Evolutionary conservation across 2,113 vertebrate genomes (phyloP).

Genomic region (Eupsittula cactorum): DNA sequence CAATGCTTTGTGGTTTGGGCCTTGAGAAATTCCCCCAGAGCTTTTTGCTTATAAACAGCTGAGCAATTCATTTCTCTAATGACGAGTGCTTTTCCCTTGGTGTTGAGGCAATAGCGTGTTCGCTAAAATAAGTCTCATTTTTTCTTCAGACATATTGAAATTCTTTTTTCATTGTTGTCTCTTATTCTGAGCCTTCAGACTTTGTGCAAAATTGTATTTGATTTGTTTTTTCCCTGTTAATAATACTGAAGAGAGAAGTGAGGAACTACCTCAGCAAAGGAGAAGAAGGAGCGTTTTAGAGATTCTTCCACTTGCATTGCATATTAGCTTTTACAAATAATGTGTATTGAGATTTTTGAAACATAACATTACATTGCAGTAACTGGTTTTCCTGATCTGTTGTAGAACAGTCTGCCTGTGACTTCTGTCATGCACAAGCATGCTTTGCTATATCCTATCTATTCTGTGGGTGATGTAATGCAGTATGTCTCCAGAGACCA

Average conservation of each 20-base stretch:
- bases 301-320: neutral
- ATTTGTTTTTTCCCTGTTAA: neutral
- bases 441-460: neutral
- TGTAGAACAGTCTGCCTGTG: neutral
- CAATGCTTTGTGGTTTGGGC: constrained; percentile 77
- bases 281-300: neutral
- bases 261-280: neutral
- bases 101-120: constrained; percentile 72
- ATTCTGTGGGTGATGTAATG: fast-evolving
- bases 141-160: constrained; percentile 65
- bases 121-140: constrained; percentile 75
- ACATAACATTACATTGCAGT: neutral
- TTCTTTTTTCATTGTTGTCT: constrained; percentile 48
- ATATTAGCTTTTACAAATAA: neutral
- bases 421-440: fast-evolving
- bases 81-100: constrained; percentile 73
- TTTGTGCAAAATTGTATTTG: neutral
- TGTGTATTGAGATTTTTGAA: neutral
- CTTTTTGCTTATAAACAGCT: constrained; percentile 81
- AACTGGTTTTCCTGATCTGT: neutral
- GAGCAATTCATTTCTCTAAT: constrained; percentile 81
- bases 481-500: fast-evolving
- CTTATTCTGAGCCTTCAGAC: constrained; percentile 71
- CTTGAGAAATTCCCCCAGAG: constrained; percentile 77
- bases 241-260: neutral